These are phyloP conservation scores for Pteropus rufus DNA, from an alignment of 2,797 vertebrate species.

Conservation along the genomic window DNA sequence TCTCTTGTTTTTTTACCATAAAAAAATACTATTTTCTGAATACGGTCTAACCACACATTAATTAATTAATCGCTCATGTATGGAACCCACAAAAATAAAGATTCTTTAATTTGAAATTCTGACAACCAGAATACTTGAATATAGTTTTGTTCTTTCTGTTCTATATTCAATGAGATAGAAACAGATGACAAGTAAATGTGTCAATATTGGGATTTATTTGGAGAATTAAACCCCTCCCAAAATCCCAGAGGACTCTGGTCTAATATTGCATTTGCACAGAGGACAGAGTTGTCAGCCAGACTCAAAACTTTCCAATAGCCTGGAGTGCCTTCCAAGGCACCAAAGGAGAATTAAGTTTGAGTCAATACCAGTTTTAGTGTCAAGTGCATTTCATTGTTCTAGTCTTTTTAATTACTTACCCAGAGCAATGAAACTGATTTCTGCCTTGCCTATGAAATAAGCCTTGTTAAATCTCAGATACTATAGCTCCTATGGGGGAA, in stretches of 20 bases:
- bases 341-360: not conserved
- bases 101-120: not conserved
- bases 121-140: not conserved
- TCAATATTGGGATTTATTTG: not conserved
- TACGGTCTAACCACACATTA: not conserved
- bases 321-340: not conserved
- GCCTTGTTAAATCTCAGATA: not conserved
- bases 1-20: not conserved
- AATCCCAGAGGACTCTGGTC: not conserved
- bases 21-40: not conserved
- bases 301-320: not conserved
- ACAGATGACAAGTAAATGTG: not conserved
- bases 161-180: not conserved
- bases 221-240: not conserved
- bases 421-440: conserved; percentile 4
- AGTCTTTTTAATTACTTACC: not conserved
- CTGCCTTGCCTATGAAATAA: not conserved
- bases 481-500: not conserved
- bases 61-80: not conserved
- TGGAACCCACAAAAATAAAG: not conserved
- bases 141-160: not conserved
- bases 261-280: not conserved
- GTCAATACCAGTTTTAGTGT: not conserved
- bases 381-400: not conserved
- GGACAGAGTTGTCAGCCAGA: not conserved